These are phyloP conservation scores for Agonopterix alstromeriana DNA, from an alignment of 2,888 invertebrate genomes.

Conservation along the genomic window DNA sequence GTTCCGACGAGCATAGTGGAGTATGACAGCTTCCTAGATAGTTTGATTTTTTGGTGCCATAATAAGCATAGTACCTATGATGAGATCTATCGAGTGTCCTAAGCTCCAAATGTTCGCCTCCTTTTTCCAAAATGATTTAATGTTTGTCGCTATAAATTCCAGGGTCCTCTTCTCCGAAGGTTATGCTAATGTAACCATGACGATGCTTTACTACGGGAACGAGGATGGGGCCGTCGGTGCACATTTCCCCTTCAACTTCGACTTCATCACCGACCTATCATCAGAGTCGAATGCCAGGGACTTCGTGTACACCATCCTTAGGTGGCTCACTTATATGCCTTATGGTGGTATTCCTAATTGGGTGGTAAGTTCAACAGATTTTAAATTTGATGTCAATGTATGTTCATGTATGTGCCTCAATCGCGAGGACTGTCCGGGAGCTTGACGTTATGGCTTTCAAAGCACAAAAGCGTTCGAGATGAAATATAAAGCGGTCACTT, in stretches of 20 bases:
- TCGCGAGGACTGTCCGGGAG: too few relatives aligned
- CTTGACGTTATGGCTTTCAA: too few relatives aligned
- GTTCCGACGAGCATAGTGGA: too few relatives aligned
- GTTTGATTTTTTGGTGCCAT: too few relatives aligned
- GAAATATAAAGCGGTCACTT: too few relatives aligned
- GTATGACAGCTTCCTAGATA: too few relatives aligned
- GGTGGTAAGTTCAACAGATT: constrained; percentile 67
- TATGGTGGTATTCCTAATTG: constrained; percentile 77
- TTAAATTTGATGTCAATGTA: background rate
- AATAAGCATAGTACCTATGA: too few relatives aligned
- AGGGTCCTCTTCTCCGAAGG: constrained; percentile 79
- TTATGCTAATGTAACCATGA: constrained; percentile 70
- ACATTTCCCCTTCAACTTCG: constrained; percentile 82
- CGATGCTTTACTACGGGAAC: constrained; percentile 79
- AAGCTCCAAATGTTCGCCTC: too few relatives aligned
- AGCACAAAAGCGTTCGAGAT: too few relatives aligned
- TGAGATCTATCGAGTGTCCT: too few relatives aligned
- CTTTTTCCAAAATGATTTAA: too few relatives aligned
- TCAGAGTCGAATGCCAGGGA: constrained; percentile 59
- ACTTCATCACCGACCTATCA: constrained; percentile 72
- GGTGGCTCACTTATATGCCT: constrained; percentile 79
- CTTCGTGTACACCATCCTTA: constrained; percentile 65
- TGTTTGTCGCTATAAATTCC: constrained; percentile 6
- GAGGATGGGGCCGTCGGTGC: constrained; percentile 57
- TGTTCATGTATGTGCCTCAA: background rate